A percentile compares a stretch with the other conserved stretches of the same genome.
Evolutionary conservation across 37 sponge, comb jelly and placozoan genomes (phyloP).

Genomic region (Aphrocallistes beatrix): DNA sequence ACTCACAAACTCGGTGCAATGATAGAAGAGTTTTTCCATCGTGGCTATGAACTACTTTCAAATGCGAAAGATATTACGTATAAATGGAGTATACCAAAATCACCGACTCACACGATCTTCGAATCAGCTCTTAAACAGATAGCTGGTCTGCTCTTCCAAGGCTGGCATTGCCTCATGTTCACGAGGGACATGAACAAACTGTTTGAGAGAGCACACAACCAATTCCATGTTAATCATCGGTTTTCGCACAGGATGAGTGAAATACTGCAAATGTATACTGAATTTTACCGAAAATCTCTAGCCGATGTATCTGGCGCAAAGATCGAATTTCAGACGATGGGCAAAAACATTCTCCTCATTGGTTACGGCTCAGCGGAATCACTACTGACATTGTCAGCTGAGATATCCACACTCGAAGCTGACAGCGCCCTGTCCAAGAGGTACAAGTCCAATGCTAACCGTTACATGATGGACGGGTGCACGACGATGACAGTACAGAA

Average conservation of each 20-base stretch:
- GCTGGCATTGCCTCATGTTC: not conserved
- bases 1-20: not conserved
- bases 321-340: not conserved
- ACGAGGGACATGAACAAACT: not conserved
- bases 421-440: not conserved
- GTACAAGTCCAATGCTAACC: conserved; percentile 5
- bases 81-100: not conserved
- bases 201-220: not conserved
- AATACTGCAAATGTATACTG: not conserved
- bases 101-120: not conserved
- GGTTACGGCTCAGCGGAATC: not conserved
- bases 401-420: not conserved
- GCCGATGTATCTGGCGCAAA: not conserved
- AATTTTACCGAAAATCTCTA: not conserved
- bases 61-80: not conserved
- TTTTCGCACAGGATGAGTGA: not conserved
- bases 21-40: not conserved
- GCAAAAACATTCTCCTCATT: not conserved
- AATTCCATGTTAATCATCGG: not conserved
- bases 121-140: not conserved
- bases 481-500: not conserved
- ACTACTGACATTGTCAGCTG: not conserved
- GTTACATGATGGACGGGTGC: not conserved
- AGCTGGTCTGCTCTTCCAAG: not conserved
- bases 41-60: not conserved